Conservation (phyloP, 2,113 vertebrate genomes). For the Catharus minimus region DNA sequence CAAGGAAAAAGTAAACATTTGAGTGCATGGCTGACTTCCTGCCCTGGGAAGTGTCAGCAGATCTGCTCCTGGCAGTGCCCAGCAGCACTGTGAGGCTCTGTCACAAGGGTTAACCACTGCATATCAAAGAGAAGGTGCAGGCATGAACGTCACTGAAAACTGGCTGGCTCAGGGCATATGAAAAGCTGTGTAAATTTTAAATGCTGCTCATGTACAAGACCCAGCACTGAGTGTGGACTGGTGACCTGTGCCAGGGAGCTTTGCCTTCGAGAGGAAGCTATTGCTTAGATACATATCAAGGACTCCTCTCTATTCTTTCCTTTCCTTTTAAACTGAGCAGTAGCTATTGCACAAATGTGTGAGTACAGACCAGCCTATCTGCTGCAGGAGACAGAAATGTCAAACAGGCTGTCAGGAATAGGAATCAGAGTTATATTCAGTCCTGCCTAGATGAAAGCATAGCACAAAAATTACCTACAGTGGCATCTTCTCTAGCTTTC, state of each 20-base stretch:
- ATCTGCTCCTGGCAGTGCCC: neutral
- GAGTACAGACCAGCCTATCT: neutral
- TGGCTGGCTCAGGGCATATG: neutral
- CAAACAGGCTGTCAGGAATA: conserved; percentile 25
- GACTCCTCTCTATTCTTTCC: neutral
- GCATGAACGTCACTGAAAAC: neutral
- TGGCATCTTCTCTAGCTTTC: neutral
- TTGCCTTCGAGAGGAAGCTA: neutral
- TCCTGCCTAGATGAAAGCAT: neutral
- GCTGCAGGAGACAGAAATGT: conserved; percentile 32
- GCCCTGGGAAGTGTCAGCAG: neutral
- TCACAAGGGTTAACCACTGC: neutral
- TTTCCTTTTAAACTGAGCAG: conserved; percentile 11
- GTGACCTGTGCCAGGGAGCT: neutral
- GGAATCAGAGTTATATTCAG: neutral
- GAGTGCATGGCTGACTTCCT: neutral
- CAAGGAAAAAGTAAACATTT: neutral
- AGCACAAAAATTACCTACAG: conserved; percentile 3
- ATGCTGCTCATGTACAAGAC: neutral
- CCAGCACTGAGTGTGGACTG: neutral
- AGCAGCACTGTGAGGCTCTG: neutral
- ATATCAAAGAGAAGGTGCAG: neutral
- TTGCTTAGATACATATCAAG: neutral
- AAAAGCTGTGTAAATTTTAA: conserved; percentile 25
- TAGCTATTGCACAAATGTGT: conserved; percentile 9